Base-by-base conservation (phyloP, 2,888 invertebrate species). In the Agrilus cyanescens region DNA sequence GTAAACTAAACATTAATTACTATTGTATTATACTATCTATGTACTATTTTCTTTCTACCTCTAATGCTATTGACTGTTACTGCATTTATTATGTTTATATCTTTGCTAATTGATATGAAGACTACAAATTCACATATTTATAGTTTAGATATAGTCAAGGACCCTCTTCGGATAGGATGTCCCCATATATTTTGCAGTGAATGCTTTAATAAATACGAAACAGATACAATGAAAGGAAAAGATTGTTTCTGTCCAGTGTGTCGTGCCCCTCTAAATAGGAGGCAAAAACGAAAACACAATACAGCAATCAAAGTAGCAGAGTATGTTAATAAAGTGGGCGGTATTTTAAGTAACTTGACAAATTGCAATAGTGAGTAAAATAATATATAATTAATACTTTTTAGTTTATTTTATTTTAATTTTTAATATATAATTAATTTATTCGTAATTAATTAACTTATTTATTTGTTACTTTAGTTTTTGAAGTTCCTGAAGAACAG, bases 171-270 rank as follows among this genome's bases (percentile, higher is more conserved):
- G 45, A 14, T 50, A 33, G 33, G 40, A 34, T 53, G 53, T 41
- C 15, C 34, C 7, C 51, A 53, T 40, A 30, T 46, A 15, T 53
- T 50, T 37, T 53, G 53, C 45, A 32, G 40, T 15, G 46, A 49
- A 8, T 53, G 53, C 38, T 47, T 50, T 40, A 35, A 40, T 34
- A 40, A 41, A 4, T 46, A 45, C 31, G 20, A 38, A 37, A 38
- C 40, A 39, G 20, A 32, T 15, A 38, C 38, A 14, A 14, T 18
- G 31, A 38, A 8, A 8, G 33, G 29, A 4, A 25, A 33, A 31
- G 25, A 39, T 25, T 12, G 32, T n/a, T 38, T 37, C 2, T 40
- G 40, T 14, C 43, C 45, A 12, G 25, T 47, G 14, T 42, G 43
- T 18, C 40, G 36, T 32, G 18, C 18, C 29, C 25, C 14, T 13